phyloP scores from a whole-genome alignment of 1,140 invertebrate species.

The Trachymyrmex cornetzi region DNA sequence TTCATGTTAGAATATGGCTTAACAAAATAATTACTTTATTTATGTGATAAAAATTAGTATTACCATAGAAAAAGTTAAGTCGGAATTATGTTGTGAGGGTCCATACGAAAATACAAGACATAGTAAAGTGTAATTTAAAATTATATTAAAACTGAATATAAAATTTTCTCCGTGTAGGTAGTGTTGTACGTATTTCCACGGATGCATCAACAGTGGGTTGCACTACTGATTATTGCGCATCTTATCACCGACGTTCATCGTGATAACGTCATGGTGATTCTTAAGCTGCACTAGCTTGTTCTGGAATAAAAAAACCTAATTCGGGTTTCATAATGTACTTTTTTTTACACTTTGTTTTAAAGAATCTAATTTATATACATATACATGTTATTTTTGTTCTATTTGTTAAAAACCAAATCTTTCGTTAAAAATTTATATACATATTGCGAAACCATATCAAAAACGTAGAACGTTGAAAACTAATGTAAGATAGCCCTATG shows the following conservation, averaged over 20 bases:
- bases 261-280: not conserved
- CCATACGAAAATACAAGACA: no score
- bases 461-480: not conserved
- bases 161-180: no score
- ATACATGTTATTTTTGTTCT: not conserved
- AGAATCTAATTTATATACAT: constrained; percentile 10
- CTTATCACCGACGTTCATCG: not conserved
- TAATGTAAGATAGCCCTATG: not conserved
- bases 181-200: not conserved
- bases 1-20: no score
- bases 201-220: not conserved
- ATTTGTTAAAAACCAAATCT: not conserved
- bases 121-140: no score
- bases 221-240: not conserved
- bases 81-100: no score
- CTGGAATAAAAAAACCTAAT: not conserved
- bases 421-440: not conserved
- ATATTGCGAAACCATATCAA: not conserved
- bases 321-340: not conserved
- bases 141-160: no score
- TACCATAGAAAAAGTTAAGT: no score
- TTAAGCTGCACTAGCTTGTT: not conserved
- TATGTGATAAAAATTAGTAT: no score
- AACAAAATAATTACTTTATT: no score
- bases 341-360: not conserved